phyloP scores from a whole-genome alignment of 2,888 invertebrate genomes.

The Conus canariensis region DNA sequence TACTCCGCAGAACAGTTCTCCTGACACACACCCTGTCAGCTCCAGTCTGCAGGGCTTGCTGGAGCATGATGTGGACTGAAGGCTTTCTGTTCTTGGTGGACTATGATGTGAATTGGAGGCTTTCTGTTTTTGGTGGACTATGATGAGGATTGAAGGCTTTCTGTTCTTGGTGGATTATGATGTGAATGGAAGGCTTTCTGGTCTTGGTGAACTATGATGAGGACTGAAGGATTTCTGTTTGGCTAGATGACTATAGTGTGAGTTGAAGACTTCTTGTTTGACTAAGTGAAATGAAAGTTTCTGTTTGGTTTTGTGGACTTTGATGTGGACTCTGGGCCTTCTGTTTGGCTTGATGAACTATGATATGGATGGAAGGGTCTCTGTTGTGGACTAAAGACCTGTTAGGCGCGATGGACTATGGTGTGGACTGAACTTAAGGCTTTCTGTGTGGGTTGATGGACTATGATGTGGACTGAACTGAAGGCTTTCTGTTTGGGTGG shows the following conservation, averaged over 20 bases:
- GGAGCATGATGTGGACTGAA: conserved; percentile 21
- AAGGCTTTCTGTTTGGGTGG: background rate
- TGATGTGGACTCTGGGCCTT: background rate
- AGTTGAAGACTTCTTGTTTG: background rate
- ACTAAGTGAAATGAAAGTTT: background rate
- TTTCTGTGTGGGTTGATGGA: background rate
- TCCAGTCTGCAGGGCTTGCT: background rate
- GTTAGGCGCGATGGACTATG: background rate
- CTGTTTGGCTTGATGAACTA: background rate
- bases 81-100: background rate
- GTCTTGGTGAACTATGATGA: conserved; percentile 8
- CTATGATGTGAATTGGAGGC: background rate
- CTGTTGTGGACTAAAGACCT: background rate
- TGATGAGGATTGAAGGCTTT: background rate
- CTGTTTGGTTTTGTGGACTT: too few relatives aligned
- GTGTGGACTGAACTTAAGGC: background rate
- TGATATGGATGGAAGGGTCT: background rate
- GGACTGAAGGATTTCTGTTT: background rate
- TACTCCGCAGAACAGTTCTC: background rate
- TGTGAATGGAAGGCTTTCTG: too few relatives aligned
- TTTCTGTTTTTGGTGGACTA: background rate
- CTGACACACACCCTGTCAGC: background rate
- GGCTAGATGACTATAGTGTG: background rate
- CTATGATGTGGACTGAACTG: background rate
- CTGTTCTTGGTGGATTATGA: too few relatives aligned